Base-by-base conservation (phyloP, 2,113 vertebrate genomes). In the Columbina picui region DNA sequence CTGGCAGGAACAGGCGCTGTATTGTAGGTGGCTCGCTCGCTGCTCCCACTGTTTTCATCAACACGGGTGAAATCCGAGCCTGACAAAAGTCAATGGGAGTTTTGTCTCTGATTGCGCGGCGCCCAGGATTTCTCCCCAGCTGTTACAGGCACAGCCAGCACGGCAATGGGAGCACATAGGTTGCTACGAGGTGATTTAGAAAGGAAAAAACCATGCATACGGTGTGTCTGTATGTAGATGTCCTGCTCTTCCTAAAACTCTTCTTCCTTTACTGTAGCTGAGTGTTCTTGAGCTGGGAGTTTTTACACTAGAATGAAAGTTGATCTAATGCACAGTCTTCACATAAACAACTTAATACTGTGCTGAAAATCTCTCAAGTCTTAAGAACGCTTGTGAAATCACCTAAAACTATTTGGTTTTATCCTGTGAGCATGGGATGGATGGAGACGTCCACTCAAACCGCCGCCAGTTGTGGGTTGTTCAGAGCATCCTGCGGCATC, bases 1-100 rank as follows among this genome's bases (percentile, higher is more conserved):
- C 1, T 89, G 93, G 94, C 68, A 87, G 91, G 25, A 71, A 76
- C 76, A 71, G 85, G 76, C 39, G 0, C 75, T 32, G 74, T 27
- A 32, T n/a, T 92, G 86, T 53, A 70, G 83, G 85, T 57, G 36
- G 64, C 67, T 81, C 4, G 4, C 81, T 90, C 2, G 3, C 84
- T 79, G 87, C 61, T 45, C 68, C 23, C 55, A 3, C 55, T 15
- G 71, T 68, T 93, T 29, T 84, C 34, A 78, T 92, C 71, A 50
- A 43, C 76, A 59, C 1, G 20, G 23, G 7, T 12, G 90, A 90
- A 94, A 94, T 77, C 29, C 21, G 85, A 94, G 88, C 92, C 69
- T 30, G 16, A 55, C 87, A 82, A 55, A 95, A 95, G 87, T 91
- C 96, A 93, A 89, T 89, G 89, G 67, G 93, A 78, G 90, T 90